Percentiles rank a stretch among this genome's conserved stretches.
These are phyloP conservation scores for Siniperca undulata DNA, from an alignment of 2,797 vertebrate genomes.

Conservation along the genomic window DNA sequence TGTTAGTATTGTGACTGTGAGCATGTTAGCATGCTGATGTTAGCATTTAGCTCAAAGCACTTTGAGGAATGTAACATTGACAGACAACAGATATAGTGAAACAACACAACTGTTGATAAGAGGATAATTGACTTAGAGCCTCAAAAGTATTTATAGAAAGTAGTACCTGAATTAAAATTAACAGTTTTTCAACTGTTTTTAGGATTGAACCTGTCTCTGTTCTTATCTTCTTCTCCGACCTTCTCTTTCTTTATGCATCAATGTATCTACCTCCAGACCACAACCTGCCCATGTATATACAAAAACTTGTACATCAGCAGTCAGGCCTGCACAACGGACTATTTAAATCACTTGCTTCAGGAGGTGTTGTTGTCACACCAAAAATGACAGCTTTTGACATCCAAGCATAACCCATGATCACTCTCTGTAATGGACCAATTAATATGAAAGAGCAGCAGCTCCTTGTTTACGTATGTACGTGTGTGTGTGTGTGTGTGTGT, in stretches of 20 bases:
- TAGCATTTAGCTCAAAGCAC: background rate
- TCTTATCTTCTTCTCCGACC: background rate
- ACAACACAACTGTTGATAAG: background rate
- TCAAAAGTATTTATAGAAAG: background rate
- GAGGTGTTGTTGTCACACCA: slow-evolving; percentile 63
- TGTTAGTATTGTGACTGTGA: background rate
- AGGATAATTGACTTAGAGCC: background rate
- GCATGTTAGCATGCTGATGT: background rate
- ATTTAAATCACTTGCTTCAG: slow-evolving; percentile 73
- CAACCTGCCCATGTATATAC: slow-evolving; percentile 16
- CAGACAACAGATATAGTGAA: background rate
- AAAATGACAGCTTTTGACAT: slow-evolving; percentile 74
- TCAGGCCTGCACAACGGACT: slow-evolving; percentile 47
- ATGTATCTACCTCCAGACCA: slow-evolving; percentile 15
- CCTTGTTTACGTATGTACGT: slow-evolving; percentile 24
- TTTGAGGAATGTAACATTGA: background rate
- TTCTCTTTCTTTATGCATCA: slow-evolving; percentile 10
- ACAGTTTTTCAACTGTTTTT: too few species aligned
- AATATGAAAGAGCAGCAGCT: slow-evolving; percentile 73
- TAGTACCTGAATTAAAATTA: background rate
- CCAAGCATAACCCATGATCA: slow-evolving; percentile 74
- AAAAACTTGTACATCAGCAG: slow-evolving; percentile 33
- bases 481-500: slow-evolving; percentile 22
- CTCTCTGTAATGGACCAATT: slow-evolving; percentile 80
- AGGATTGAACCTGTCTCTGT: background rate